Conservation (phyloP, 2,888 invertebrate species). For the Anthoptus insignis region DNA sequence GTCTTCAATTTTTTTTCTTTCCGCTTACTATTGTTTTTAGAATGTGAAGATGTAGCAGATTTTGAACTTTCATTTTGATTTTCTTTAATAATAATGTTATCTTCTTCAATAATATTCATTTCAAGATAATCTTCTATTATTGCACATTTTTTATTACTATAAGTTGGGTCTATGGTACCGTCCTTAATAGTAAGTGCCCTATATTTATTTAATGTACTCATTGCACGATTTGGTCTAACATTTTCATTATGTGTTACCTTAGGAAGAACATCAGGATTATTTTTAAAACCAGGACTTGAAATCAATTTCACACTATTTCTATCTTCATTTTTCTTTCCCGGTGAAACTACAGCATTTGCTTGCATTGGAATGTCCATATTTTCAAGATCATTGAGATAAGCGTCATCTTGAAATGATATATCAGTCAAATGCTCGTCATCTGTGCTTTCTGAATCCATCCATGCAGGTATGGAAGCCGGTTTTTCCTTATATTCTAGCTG, state of each 20-base stretch:
- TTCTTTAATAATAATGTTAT: background rate
- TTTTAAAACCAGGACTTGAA: background rate
- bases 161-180: background rate
- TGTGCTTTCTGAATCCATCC: conserved; percentile 46
- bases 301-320: background rate
- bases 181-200: background rate
- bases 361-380: conserved; percentile 66
- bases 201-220: background rate
- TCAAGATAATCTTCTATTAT: conserved; percentile 38
- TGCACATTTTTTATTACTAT: conserved; percentile 36
- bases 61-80: conserved; percentile 6
- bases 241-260: background rate
- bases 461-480: background rate
- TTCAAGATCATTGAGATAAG: conserved; percentile 59
- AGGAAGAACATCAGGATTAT: background rate
- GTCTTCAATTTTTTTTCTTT: background rate
- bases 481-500: background rate
- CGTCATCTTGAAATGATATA: conserved; percentile 57
- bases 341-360: background rate
- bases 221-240: background rate
- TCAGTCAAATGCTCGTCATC: conserved; percentile 56
- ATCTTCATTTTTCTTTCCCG: background rate
- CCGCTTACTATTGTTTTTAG: background rate
- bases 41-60: background rate
- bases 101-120: conserved; percentile 39